These are phyloP conservation scores for Camarhynchus parvulus DNA, from an alignment of 2,113 vertebrate species.

Conservation along the genomic window DNA sequence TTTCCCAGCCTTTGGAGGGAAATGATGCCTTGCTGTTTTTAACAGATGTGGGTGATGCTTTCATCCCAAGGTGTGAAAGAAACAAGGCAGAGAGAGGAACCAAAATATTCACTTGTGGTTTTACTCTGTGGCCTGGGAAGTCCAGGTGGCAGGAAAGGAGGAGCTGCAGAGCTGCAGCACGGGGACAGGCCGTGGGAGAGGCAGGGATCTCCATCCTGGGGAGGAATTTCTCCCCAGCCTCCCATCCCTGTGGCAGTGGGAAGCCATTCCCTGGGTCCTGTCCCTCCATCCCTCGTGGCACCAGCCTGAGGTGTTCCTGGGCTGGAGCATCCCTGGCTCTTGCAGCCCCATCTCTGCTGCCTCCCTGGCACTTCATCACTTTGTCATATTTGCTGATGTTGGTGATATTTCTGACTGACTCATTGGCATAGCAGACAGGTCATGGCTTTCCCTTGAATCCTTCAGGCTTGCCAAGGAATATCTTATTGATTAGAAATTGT, in stretches of 20 bases:
- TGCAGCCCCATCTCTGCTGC: background rate
- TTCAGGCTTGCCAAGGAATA: conserved; percentile 8
- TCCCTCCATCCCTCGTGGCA: background rate
- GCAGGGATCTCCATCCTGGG: background rate
- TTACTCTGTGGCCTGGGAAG: background rate
- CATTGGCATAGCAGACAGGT: conserved; percentile 49
- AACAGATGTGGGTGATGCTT: fast-evolving
- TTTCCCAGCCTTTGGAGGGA: background rate
- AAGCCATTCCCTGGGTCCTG: background rate
- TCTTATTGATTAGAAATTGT: conserved; percentile 51
- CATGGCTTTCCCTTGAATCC: conserved; percentile 64
- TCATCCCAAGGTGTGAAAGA: background rate
- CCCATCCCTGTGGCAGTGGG: background rate
- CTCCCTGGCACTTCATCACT: background rate
- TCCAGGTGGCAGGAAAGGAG: background rate
- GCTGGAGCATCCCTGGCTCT: background rate
- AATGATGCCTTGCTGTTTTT: background rate
- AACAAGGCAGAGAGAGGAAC: fast-evolving
- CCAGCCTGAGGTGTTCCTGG: background rate
- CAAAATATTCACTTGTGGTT: background rate
- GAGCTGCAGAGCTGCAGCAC: background rate
- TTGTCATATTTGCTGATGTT: conserved; percentile 30
- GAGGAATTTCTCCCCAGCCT: background rate
- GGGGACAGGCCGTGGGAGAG: background rate
- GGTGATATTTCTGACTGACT: conserved; percentile 44